These are phyloP conservation scores for Lepidocyrtoides sp. DNA, from an alignment of 2,888 invertebrate species.

Conservation along the genomic window DNA sequence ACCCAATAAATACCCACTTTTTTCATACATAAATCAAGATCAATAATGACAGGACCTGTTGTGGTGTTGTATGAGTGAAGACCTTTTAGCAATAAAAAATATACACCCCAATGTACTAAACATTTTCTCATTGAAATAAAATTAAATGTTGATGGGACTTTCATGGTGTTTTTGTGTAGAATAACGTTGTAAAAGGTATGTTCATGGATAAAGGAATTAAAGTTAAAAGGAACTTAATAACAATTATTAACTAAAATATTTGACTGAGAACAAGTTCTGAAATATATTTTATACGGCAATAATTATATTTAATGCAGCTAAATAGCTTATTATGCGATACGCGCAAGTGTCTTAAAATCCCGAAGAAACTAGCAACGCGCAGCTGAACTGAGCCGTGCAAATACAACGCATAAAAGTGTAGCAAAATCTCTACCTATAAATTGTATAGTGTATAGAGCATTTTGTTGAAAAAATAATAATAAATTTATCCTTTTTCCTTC, in stretches of 20 bases:
- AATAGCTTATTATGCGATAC: not conserved
- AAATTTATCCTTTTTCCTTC: too few species aligned
- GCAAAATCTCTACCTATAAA: not conserved
- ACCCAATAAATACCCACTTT: slow-evolving; percentile 7
- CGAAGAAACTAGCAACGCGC: slow-evolving; percentile 9
- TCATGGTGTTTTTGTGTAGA: slow-evolving; percentile 27
- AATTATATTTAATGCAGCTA: not conserved
- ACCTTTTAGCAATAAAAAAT: not conserved
- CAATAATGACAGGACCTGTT: not conserved
- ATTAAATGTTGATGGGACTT: not conserved
- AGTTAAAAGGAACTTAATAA: slow-evolving; percentile 17
- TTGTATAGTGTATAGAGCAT: too few species aligned
- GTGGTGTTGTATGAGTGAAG: not conserved
- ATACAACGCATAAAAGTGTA: not conserved
- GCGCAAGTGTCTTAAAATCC: not conserved
- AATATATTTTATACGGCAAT: not conserved
- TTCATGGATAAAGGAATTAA: slow-evolving; percentile 34
- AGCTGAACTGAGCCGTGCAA: slow-evolving; percentile 51
- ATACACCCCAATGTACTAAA: not conserved
- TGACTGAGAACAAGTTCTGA: slow-evolving; percentile 6
- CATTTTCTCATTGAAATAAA: not conserved
- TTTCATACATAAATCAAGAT: too few species aligned
- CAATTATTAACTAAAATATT: not conserved
- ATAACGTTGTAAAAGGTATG: slow-evolving; percentile 17
- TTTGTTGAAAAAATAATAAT: too few species aligned